Base-by-base conservation (phyloP, 2,888 invertebrate species). In the Drosophila flavopinicola region DNA sequence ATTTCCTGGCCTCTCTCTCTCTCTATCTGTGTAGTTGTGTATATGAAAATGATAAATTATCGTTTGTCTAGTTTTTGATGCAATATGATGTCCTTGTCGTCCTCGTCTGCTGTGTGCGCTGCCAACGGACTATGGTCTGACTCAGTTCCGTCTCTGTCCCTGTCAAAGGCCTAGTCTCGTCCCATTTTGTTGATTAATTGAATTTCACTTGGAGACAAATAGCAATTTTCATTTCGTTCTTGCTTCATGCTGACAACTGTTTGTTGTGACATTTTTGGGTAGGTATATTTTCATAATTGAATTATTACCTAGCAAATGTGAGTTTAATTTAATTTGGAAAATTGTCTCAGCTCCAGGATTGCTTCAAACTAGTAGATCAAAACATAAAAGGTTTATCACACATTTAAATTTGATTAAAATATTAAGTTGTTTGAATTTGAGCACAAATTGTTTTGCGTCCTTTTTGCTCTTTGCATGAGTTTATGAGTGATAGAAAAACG, bases 161-260 rank as follows among this genome's bases (percentile, higher is more conserved):
- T 30, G n/a, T n/a, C 48, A 13, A 32, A 17, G 38, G 6, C 35
- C 30, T 38, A 30, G 29, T 25, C 56, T 65, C 59, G 54, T 66
- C 60, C 72, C 47, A 66, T 44, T 66, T 79, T 67, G 65, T 70
- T 83, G 85, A 83, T 83, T 87, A 87, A 87, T 83, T 85, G 73
- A 78, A 85, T 78, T 85, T 87, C 63, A 54, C 56, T 58, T 59
- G 20, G 64, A 63, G 66, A 68, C 82, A 85, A 85, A 79, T 73
- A 79, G 66, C 83, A 83, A 75, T 61, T 76, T 79, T 59, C 73
- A 83, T 75, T 75, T 75, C 29, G 44, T 42, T 66, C 48, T 11
- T 48, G 41, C 39, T n/a, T n/a, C n/a, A 9, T 38, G 51, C 49
- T 61, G 66, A 48, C 61, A 67, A 66, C 86, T 39, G 84, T 76